phyloP scores from a whole-genome alignment of 2,888 invertebrate genomes.

The Archips xylosteana region DNA sequence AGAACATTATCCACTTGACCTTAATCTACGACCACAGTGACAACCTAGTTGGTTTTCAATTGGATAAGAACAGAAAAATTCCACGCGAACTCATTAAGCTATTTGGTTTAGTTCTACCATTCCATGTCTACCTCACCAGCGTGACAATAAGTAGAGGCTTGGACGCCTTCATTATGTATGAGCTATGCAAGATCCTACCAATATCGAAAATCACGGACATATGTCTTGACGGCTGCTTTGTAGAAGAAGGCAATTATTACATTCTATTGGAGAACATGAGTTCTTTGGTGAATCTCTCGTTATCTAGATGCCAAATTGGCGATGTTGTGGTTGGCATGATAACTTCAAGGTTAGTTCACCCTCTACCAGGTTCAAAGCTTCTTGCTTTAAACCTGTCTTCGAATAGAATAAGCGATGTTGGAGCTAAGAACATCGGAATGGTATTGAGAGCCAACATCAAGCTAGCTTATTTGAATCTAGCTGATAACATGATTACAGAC shows the following conservation, averaged over 20 bases:
- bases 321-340: slow-evolving; percentile 58
- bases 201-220: slow-evolving; percentile 62
- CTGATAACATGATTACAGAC: slow-evolving; percentile 64
- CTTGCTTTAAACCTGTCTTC: slow-evolving; percentile 62
- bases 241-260: slow-evolving; percentile 59
- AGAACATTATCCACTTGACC: slow-evolving; percentile 35
- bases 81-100: slow-evolving; percentile 59
- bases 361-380: slow-evolving; percentile 58
- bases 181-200: slow-evolving; percentile 58
- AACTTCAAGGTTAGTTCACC: slow-evolving; percentile 50
- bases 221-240: slow-evolving; percentile 57
- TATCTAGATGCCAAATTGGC: slow-evolving; percentile 62
- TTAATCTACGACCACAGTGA: slow-evolving; percentile 53
- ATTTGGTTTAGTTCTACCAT: slow-evolving; percentile 57
- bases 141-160: slow-evolving; percentile 59
- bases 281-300: slow-evolving; percentile 57
- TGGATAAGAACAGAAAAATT: slow-evolving; percentile 55
- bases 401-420: slow-evolving; percentile 66
- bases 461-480: slow-evolving; percentile 63
- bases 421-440: slow-evolving; percentile 56
- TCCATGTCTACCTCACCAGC: slow-evolving; percentile 51
- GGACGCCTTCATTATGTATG: slow-evolving; percentile 52
- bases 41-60: slow-evolving; percentile 57
- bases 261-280: slow-evolving; percentile 53
- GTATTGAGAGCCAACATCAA: slow-evolving; percentile 61